Percentiles rank a stretch among this genome's conserved stretches.
Conservation (phyloP, 2,888 invertebrate genomes). For the Tethea ocularis region DNA sequence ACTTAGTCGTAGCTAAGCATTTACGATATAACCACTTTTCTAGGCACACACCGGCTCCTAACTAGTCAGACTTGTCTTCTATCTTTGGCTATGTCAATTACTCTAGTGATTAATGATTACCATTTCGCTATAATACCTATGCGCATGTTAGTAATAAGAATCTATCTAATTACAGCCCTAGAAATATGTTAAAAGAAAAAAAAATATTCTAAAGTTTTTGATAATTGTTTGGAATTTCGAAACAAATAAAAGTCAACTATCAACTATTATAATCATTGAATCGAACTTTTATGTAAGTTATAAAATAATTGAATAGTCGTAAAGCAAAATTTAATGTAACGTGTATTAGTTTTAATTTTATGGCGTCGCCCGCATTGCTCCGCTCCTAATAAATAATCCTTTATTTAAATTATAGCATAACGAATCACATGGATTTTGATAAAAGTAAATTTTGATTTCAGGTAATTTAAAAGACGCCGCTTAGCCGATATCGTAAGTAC, state of each 20-base stretch:
- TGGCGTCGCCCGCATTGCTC: slow-evolving; percentile 60
- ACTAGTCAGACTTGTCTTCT: neutral
- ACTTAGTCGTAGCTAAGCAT: neutral
- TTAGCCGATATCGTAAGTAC: slow-evolving; percentile 24
- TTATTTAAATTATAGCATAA: neutral
- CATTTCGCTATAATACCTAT: neutral
- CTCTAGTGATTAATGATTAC: neutral
- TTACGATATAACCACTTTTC: neutral
- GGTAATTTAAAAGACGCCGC: slow-evolving; percentile 24
- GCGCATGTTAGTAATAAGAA: neutral
- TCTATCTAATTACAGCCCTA: neutral
- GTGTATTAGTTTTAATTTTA: slow-evolving; percentile 63
- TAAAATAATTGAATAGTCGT: slow-evolving; percentile 67
- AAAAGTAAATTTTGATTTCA: slow-evolving; percentile 24
- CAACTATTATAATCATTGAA: slow-evolving; percentile 46
- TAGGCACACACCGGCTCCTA: neutral
- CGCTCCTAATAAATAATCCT: slow-evolving; percentile 10
- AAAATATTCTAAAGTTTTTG: neutral
- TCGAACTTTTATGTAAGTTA: slow-evolving; percentile 58
- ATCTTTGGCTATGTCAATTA: slow-evolving; percentile 1
- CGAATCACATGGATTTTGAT: slow-evolving; percentile 6
- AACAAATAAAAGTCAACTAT: neutral
- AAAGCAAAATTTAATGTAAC: slow-evolving; percentile 62
- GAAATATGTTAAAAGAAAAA: neutral
- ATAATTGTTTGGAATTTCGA: neutral